Evolutionary conservation across 2,113 vertebrate genomes (phyloP), one percentile per base, ranked within the genome.

Genomic region (Oenanthe melanoleuca): DNA sequence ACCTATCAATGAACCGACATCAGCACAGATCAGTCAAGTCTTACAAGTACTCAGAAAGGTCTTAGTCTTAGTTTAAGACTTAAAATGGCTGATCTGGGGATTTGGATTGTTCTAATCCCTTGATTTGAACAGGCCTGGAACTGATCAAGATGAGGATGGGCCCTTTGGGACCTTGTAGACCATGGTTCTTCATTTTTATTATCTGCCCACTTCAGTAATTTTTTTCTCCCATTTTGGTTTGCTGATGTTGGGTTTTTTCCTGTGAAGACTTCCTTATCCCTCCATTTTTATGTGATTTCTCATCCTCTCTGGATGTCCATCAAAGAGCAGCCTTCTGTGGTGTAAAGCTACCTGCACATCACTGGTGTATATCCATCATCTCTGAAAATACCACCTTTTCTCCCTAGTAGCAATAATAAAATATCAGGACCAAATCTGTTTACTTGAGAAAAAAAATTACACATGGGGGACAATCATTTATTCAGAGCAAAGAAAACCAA

Each of bases 371-470:
- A 73, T 56, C 38, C 4, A 56, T 80, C 28, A 80, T 8, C 44
- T 29, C 21, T 21, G 67, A 69, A 80, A 94, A 50, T 4, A 28
- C 24, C 83, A 34, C 47, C 49, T 29, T 42, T 21, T 83, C n/a
- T 80, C 29, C 28, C 22, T 14, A 9, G 14, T 1, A 55, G 20
- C 37, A 74, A 50, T 44, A 71, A 47, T 49, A 66, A 80, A 67
- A 91, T 49, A 86, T 17, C 59, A 77, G 45, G 47, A 72, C 8
- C 29, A 89, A 80, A 93, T 77, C 33, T 83, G n/a, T 72, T 72
- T 72, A 49, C 29, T 8, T 60, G 26, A 24, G 14, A 80, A 86
- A 86, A 88, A 88, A 79, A 74, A 85, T 49, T 90, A 73, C 49
- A 50, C 42, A 31, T 12, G 7, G 66, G 10, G 70, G 26, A 24